Evolutionary conservation across 2,888 invertebrate species (phyloP), one percentile per base, ranked within the genome.

Genomic region (Aporophyla nigra): DNA sequence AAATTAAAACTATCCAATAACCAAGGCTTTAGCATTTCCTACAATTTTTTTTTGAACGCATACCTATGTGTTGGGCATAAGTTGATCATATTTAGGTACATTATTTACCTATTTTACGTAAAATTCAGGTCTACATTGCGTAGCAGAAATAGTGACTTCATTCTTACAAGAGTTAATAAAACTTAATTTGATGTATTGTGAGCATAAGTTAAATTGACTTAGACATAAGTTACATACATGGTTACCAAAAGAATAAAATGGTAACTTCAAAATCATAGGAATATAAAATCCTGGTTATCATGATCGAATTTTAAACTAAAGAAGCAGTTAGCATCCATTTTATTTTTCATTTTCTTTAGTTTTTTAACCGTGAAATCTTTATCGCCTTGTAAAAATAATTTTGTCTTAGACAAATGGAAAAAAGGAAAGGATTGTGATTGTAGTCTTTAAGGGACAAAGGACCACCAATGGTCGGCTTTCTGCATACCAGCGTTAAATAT

Each of bases 391-490:
- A 63, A 67, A 56, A 62, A 76, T 76, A 14, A 40, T 54, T 59
- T 66, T 33, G 70, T 33, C 16, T 80, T 21, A 59, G 40, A 66
- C 16, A 56, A 61, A 24, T 59, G 33, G 51, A 65, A 79, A 59
- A 83, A 72, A 65, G 12, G 51, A n/a, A 27, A 21, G 69, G 53
- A 59, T 58, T 80, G 33, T 43, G 33, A 58, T 69, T 80, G 74
- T 68, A 65, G 58, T 84, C 68, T 73, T 43, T 73, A 80, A 59
- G 40, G 53, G 27, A 84, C 63, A 61, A 84, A 65, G 73, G 84
- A 84, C 74, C 81, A 84, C 84, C 80, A 73, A n/a, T 72, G 67
- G 67, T 80, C 19, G 27, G 4, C 40, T 66, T 46, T 54, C n/a
- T 61, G 27, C 73, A 69, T 84, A 51, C 84, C 68, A 63, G 54